Evolutionary conservation across 2,113 vertebrate genomes (phyloP).

Genomic region (Xyliphius kryptos): DNA sequence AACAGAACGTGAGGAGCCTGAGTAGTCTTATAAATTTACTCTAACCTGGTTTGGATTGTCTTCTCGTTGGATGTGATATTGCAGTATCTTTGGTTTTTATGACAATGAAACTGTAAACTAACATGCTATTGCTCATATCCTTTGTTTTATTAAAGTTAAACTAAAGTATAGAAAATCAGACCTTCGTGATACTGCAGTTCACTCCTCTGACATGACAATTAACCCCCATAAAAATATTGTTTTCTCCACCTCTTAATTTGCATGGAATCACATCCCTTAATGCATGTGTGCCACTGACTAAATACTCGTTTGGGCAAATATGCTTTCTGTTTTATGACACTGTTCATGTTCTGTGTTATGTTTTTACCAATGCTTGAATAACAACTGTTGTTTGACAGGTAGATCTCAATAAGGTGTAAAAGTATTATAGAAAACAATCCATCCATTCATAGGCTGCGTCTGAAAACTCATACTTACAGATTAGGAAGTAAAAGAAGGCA

Average conservation of each 20-base stretch:
- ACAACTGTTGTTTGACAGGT: slow-evolving; percentile 3
- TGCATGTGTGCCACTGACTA: slow-evolving; percentile 47
- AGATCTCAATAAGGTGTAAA: slow-evolving; percentile 12
- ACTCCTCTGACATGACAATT: slow-evolving; percentile 37
- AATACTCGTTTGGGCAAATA: slow-evolving; percentile 40
- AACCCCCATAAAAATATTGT: slow-evolving; percentile 23
- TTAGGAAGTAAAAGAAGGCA: too few species aligned
- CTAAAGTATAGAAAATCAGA: background rate
- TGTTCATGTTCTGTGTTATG: background rate
- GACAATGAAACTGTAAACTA: background rate
- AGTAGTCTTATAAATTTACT: slow-evolving; percentile 19
- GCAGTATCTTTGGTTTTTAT: slow-evolving; percentile 42
- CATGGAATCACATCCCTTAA: slow-evolving; percentile 50
- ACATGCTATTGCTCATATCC: background rate
- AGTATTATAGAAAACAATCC: background rate
- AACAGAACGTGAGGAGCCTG: slow-evolving; percentile 86
- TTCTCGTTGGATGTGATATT: slow-evolving; percentile 50
- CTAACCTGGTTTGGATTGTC: slow-evolving; percentile 18
- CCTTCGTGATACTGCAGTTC: slow-evolving; percentile 56
- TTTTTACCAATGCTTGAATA: background rate
- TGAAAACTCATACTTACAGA: too few species aligned
- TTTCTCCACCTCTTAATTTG: slow-evolving; percentile 37
- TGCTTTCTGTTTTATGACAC: slow-evolving; percentile 29
- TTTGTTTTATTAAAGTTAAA: background rate
- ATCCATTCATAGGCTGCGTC: too few species aligned